phyloP scores from a whole-genome alignment of 2,113 vertebrate species.

The Chloebia gouldiae region DNA sequence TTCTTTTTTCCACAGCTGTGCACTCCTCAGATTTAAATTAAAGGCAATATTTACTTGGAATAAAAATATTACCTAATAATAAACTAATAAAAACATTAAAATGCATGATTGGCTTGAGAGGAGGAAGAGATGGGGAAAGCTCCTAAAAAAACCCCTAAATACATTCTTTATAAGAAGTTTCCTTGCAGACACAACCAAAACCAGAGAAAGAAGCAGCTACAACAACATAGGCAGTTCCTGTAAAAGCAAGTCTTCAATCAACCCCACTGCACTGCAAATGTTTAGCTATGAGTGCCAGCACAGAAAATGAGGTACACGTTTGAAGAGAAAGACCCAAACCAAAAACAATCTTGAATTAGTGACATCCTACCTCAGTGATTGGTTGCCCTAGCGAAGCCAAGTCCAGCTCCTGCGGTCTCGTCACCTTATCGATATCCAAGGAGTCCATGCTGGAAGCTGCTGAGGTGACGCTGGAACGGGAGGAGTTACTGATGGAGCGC shows the following conservation, averaged over 20 bases:
- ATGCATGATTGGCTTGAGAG: background rate
- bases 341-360: background rate
- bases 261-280: background rate
- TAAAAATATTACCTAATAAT: background rate
- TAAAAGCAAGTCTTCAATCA: background rate
- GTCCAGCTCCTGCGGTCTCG: conserved; percentile 81
- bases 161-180: background rate
- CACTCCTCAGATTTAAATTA: background rate
- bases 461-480: conserved; percentile 90
- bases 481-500: conserved; percentile 87
- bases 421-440: conserved; percentile 91
- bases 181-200: background rate
- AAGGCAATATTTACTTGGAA: background rate
- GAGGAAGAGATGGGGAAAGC: background rate
- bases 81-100: background rate
- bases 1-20: background rate
- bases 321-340: background rate
- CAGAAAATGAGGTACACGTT: background rate
- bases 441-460: conserved; percentile 97
- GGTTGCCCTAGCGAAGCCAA: conserved; percentile 80
- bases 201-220: background rate
- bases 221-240: background rate
- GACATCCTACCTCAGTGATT: conserved; percentile 84
- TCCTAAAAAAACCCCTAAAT: background rate
- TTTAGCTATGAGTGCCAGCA: background rate